Percentiles rank a stretch among this genome's conserved stretches.
These are phyloP conservation scores for Enteromius trimaculatus DNA, from an alignment of 2,797 vertebrate species.

Conservation along the genomic window DNA sequence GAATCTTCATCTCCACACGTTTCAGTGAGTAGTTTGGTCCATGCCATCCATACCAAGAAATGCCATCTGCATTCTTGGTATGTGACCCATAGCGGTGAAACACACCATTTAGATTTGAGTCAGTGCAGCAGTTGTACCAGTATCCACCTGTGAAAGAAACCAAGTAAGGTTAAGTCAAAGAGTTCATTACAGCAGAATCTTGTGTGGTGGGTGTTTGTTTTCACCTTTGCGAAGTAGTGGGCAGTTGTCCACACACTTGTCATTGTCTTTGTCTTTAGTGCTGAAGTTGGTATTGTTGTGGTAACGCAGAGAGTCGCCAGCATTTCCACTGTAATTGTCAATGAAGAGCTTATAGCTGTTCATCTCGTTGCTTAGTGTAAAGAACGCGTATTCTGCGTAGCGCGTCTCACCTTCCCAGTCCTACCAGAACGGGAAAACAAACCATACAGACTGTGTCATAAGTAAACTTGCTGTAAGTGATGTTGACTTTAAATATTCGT, in stretches of 20 bases:
- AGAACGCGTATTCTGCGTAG: slow-evolving; percentile 88
- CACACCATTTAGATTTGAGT: slow-evolving; percentile 94
- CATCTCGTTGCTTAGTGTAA: slow-evolving; percentile 85
- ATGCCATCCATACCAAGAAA: slow-evolving; percentile 97
- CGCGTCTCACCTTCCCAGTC: slow-evolving; percentile 90
- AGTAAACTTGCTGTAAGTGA: neutral
- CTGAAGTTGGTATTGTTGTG: slow-evolving; percentile 99
- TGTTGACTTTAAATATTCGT: neutral
- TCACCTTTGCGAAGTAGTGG: slow-evolving; percentile 91
- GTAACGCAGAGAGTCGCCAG: slow-evolving; percentile 88
- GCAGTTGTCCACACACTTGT: slow-evolving; percentile 96
- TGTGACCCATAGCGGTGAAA: slow-evolving; percentile 90
- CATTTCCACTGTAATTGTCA: slow-evolving; percentile 89
- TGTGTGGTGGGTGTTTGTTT: neutral
- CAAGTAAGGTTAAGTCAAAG: slow-evolving; percentile 21
- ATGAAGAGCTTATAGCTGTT: slow-evolving; percentile 96
- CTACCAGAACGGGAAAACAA: slow-evolving; percentile 68
- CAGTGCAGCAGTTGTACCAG: slow-evolving; percentile 99
- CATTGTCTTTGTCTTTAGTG: slow-evolving; percentile 95
- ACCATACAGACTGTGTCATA: neutral
- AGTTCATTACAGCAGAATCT: neutral
- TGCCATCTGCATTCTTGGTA: slow-evolving; percentile 87
- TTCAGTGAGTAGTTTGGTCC: slow-evolving; percentile 94
- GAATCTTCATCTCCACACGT: slow-evolving; percentile 95
- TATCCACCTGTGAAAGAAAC: slow-evolving; percentile 84